Evolutionary conservation across 2,113 vertebrate genomes (phyloP), one percentile per base, ranked within the genome.

Genomic region (Strigops habroptila): DNA sequence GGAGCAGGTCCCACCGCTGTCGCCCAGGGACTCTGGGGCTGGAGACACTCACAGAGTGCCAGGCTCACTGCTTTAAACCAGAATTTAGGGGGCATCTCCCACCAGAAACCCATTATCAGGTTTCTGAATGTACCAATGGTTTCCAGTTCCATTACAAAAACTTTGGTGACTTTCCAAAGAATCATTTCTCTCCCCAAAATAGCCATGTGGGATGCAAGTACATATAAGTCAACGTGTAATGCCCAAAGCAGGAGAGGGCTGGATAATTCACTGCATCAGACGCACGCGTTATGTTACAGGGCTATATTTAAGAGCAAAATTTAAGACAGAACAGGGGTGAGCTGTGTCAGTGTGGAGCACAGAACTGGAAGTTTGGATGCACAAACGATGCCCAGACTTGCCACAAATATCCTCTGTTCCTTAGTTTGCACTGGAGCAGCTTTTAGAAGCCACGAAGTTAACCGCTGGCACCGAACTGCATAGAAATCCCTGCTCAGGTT

Each of bases 281-380:
- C 62, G 24, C 0, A 14, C 69, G 14, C 1, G 0, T 44, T 70
- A 19, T 3, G 5, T 21, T 70, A 44, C 39, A 1, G 24, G 51
- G 52, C 65, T 28, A 5, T 9, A 18, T 12, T 27, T 8, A 67
- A 48, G 18, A 4, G 8, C 27, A 67, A 51, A 60, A 37, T 35
- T 31, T 10, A 28, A 27, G 27, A 4, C 44, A 30, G 31, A 75
- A 12, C 9, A 19, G 25, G 35, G 64, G 27, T 0, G 1, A 82
- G 62, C 4, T 14, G 64, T 7, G 14, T 21, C 0, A 3, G 4
- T 0, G 2, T 12, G 27, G 28, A 55, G 5, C 52, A 10, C 10
- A 1, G n/a, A 44, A 12, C 19, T 51, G 48, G 25, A 71, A 60
- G 23, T 3, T 13, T 4, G 23, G 63, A 68, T 21, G 30, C 35